Evolutionary conservation across 2,888 invertebrate species (phyloP), one percentile per base, ranked within the genome.

Genomic region (Athalia cordata): DNA sequence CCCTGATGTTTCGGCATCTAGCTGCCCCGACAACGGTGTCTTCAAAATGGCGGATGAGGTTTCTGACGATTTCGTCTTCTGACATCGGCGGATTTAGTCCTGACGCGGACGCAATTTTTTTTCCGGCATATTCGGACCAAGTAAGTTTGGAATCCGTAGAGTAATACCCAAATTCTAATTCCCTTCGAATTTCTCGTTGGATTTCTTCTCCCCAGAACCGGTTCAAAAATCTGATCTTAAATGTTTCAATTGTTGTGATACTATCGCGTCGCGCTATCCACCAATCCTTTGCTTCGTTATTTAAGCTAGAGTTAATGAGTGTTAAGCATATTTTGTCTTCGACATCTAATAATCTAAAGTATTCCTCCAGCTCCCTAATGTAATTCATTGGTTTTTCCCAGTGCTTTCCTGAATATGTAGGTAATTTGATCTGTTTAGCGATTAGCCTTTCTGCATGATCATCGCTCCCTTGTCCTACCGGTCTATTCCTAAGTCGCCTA

Each of bases 251-350:
- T 5, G 65, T 9, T 7, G 8, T 5, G 4, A 65, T 65, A 1
- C 7, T n/a, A 4, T 65, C 65, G 11, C 65, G 47, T 43, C 65
- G 47, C 65, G 65, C 65, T 4, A 65, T 29, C 65, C 65, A 65
- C 65, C 47, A 65, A 43, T 65, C 45, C 9, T 65, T 65, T n/a
- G 65, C 65, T 8, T 65, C 65, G 43, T 45, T 45, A n/a, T 29
- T 9, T 47, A 65, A 43, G 15, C 66, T 66, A 2, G 15, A 45
- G n/a, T 49, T 49, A 11, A 67, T 3, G 2, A 67, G 9, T 2
- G 6, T 49, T 5, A 50, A 15, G 5, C 13, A 3, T n/a, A 29
- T 0, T 8, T 67, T 45, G 3, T 50, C 67, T 7, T 67, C 67
- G n/a, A 67, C 8, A 1, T 13, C 15, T 67, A 67, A 11, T 9